Evolutionary conservation across 2,113 vertebrate genomes (phyloP).

Genomic region (Gavia stellata): DNA sequence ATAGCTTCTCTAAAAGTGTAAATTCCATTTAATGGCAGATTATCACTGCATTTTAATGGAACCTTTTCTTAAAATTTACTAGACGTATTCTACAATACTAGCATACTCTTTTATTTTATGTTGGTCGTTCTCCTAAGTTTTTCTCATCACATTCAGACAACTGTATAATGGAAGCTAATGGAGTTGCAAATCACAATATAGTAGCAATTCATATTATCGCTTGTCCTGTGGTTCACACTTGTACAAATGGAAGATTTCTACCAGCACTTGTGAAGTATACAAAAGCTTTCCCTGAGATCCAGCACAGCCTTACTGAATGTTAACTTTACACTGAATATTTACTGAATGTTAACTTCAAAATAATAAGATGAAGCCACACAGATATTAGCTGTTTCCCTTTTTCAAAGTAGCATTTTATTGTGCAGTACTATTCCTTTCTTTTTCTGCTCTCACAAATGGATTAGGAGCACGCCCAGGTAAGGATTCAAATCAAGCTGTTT

Average conservation of each 20-base stretch:
- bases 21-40: background rate
- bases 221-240: background rate
- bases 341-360: background rate
- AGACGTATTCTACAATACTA: accelerated
- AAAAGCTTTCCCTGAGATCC: background rate
- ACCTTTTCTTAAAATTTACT: background rate
- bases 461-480: background rate
- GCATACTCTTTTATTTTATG: background rate
- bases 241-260: background rate
- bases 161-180: background rate
- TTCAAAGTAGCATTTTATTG: background rate
- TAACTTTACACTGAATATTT: background rate
- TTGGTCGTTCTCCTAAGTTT: background rate
- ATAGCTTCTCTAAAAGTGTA: background rate
- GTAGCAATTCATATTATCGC: background rate
- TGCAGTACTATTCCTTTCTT: background rate
- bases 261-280: background rate
- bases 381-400: background rate
- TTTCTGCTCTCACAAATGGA: background rate
- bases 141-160: background rate
- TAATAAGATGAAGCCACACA: background rate
- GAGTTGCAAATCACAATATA: background rate
- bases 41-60: background rate
- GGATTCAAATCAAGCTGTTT: background rate
- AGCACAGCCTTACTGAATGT: background rate